Percentiles rank a stretch among this genome's conserved stretches.
These are phyloP conservation scores for Sipunculus nudus DNA, from an alignment of 2,888 invertebrate genomes.

Conservation along the genomic window DNA sequence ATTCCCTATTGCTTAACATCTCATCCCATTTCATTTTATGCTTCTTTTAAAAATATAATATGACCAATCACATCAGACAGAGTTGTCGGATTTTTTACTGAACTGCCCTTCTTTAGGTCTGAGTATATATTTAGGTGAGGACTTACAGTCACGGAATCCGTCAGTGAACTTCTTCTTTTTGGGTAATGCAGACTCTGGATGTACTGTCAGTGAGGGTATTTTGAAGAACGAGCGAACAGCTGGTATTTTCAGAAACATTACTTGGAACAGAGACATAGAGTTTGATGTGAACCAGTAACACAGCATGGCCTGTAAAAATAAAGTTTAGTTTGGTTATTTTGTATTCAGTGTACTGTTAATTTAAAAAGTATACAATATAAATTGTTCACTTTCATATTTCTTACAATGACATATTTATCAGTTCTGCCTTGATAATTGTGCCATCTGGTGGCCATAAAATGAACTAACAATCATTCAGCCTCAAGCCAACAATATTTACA, in stretches of 20 bases:
- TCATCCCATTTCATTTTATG: too few species aligned
- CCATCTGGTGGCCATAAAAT: too few species aligned
- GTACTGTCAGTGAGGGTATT: conserved; percentile 73
- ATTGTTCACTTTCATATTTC: too few species aligned
- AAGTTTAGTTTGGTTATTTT: neutral
- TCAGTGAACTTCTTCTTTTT: conserved; percentile 79
- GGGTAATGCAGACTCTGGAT: conserved; percentile 71
- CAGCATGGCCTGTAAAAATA: conserved; percentile 74
- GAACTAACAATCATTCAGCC: too few species aligned
- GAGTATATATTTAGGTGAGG: neutral
- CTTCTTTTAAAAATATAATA: too few species aligned
- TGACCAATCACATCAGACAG: too few species aligned
- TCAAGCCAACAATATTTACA: too few species aligned
- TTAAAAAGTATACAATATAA: too few species aligned
- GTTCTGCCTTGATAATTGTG: too few species aligned
- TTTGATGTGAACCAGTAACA: conserved; percentile 92
- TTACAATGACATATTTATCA: too few species aligned
- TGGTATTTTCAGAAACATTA: conserved; percentile 79
- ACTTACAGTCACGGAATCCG: conserved; percentile 82
- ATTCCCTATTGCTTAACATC: too few species aligned
- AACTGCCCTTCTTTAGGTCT: neutral
- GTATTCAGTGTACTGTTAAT: neutral
- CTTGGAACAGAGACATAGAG: conserved; percentile 84
- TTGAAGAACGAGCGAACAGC: conserved; percentile 79
- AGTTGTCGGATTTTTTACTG: too few species aligned